phyloP scores from a whole-genome alignment of 2,888 invertebrate species.

The Ashinkailepas kermadecensis region DNA sequence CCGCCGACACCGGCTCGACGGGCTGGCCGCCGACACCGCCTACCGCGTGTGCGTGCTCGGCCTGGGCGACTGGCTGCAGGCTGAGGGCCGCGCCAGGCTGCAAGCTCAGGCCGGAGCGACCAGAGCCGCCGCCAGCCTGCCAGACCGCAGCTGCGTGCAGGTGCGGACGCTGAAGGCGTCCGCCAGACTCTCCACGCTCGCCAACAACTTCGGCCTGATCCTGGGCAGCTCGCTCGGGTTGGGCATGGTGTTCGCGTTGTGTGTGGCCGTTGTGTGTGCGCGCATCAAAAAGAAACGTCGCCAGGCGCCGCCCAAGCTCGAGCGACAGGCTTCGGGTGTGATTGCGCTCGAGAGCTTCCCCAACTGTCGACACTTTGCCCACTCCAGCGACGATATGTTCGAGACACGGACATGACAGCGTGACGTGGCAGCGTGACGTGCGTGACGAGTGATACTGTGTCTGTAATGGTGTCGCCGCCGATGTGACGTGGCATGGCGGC shows the following conservation, averaged over 20 bases:
- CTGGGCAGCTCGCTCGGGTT: conserved; percentile 35
- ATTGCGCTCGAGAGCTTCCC: conserved; percentile 11
- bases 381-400: neutral
- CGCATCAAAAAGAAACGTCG: conserved; percentile 30
- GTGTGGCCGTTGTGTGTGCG: conserved; percentile 31
- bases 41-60: conserved; percentile 83
- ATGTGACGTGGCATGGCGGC: too few species aligned
- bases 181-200: conserved; percentile 27
- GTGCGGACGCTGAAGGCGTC: conserved; percentile 31
- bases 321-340: neutral
- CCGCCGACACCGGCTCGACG: conserved; percentile 63
- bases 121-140: conserved; percentile 24
- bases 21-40: conserved; percentile 66
- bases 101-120: conserved; percentile 29
- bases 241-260: conserved; percentile 33
- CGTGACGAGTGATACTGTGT: too few species aligned
- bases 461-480: too few species aligned
- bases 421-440: too few species aligned
- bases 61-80: conserved; percentile 59
- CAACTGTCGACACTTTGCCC: conserved; percentile 6
- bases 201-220: conserved; percentile 33
- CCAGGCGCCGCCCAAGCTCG: conserved; percentile 23
- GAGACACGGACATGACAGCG: conserved; percentile 4
- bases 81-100: conserved; percentile 36
- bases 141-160: conserved; percentile 30